Evolutionary conservation across 2,113 vertebrate genomes (phyloP).

Genomic region (Poecilia latipinna): DNA sequence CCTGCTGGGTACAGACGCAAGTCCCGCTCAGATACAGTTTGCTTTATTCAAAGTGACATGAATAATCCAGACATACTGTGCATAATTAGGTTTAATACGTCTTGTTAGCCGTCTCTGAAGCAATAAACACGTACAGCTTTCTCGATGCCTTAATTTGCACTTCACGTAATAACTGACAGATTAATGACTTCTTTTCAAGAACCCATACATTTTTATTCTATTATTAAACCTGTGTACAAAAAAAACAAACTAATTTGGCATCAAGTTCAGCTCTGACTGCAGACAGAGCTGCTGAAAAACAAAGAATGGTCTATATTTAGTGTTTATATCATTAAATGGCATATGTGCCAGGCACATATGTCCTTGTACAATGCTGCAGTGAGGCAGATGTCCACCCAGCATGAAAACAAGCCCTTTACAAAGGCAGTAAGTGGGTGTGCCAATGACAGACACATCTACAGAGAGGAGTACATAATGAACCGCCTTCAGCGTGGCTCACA

Average conservation of each 20-base stretch:
- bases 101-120: neutral
- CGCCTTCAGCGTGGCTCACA: constrained; percentile 35
- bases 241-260: constrained; percentile 1
- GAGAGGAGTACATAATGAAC: constrained; percentile 53
- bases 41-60: neutral
- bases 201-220: neutral
- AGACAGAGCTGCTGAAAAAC: constrained; percentile 21
- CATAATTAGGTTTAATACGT: neutral
- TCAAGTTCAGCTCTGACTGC: constrained; percentile 17
- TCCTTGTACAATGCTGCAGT: constrained; percentile 48
- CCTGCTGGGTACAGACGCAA: constrained; percentile 32
- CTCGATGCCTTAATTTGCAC: constrained; percentile 14
- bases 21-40: constrained; percentile 15
- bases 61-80: constrained; percentile 7
- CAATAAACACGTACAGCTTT: constrained; percentile 3
- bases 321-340: constrained; percentile 33
- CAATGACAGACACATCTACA: constrained; percentile 54
- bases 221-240: constrained; percentile 12
- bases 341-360: constrained; percentile 51
- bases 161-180: neutral
- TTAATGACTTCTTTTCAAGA: neutral
- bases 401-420: constrained; percentile 59
- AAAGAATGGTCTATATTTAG: constrained; percentile 50
- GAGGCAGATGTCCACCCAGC: constrained; percentile 69
- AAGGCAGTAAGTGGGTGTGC: constrained; percentile 41